Evolutionary conservation across 2,113 vertebrate genomes (phyloP).

Genomic region (Talpa occidentalis): DNA sequence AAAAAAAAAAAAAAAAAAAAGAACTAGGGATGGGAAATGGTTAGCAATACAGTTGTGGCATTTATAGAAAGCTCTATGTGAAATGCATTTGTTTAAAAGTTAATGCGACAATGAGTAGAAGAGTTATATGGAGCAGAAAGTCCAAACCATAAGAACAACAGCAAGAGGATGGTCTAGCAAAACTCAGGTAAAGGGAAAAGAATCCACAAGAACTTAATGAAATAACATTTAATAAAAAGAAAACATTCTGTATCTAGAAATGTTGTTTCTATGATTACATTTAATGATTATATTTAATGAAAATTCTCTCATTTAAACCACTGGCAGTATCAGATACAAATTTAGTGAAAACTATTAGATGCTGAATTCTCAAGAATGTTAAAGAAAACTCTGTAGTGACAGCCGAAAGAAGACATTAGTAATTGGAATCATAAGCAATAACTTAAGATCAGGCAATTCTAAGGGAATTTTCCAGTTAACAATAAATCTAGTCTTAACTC

Average conservation of each 20-base stretch:
- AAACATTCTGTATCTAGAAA: neutral
- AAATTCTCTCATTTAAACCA: neutral
- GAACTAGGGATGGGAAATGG: no score
- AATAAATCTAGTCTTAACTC: neutral
- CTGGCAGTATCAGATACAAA: neutral
- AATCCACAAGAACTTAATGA: conserved; percentile 26
- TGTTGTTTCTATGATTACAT: conserved; percentile 11
- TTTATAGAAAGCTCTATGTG: neutral
- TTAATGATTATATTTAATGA: neutral
- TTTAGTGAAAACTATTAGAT: neutral
- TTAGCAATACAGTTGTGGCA: neutral
- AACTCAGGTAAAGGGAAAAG: neutral
- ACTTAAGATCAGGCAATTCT: neutral
- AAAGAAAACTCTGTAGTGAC: neutral
- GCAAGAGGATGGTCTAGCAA: neutral
- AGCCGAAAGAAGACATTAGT: neutral
- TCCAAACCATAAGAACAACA: neutral
- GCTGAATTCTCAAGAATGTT: neutral
- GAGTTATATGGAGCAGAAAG: neutral
- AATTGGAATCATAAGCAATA: neutral
- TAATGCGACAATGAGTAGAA: neutral
- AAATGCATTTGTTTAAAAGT: neutral
- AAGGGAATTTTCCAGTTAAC: neutral
- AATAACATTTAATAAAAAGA: neutral
- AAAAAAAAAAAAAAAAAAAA: no score